These are phyloP conservation scores for Mya arenaria DNA, from an alignment of 1,140 invertebrate species.

Conservation along the genomic window DNA sequence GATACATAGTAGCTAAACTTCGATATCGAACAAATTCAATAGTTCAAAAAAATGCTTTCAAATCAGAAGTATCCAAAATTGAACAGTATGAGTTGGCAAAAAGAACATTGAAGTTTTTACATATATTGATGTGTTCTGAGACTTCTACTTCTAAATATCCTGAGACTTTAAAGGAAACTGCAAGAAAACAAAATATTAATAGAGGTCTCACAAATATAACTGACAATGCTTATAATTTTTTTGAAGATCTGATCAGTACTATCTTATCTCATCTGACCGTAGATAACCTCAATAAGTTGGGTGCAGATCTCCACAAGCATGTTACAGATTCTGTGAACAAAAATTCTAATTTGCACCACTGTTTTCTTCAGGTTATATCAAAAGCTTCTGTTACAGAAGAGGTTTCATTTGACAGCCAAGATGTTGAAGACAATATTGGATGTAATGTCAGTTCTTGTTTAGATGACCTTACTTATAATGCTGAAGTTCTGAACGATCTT, in stretches of 20 bases:
- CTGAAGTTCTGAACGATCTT: slow-evolving; percentile 12
- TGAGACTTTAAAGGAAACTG: not conserved
- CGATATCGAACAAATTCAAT: not conserved
- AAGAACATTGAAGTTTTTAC: slow-evolving; percentile 22
- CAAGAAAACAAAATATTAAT: slow-evolving; percentile 23
- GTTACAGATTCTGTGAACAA: too few species aligned
- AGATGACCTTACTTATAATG: slow-evolving; percentile 16
- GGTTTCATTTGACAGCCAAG: slow-evolving; percentile 20
- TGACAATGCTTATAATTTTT: not conserved
- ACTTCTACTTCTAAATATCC: slow-evolving; percentile 6
- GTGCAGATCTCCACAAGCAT: too few species aligned
- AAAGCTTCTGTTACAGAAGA: slow-evolving; percentile 11
- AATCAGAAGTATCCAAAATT: not conserved
- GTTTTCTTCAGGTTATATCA: too few species aligned
- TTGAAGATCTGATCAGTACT: not conserved
- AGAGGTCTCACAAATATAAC: slow-evolving; percentile 13
- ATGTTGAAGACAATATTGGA: not conserved
- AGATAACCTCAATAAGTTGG: too few species aligned
- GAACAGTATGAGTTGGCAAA: slow-evolving; percentile 6
- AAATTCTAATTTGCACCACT: too few species aligned
- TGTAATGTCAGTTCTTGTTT: slow-evolving; percentile 10
- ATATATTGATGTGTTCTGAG: slow-evolving; percentile 9
- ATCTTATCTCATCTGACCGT: not conserved
- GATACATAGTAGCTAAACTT: slow-evolving; percentile 25
- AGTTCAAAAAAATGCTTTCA: slow-evolving; percentile 1